Conservation (phyloP, 2,797 vertebrate genomes). For the Microctenopoma lineatum region DNA sequence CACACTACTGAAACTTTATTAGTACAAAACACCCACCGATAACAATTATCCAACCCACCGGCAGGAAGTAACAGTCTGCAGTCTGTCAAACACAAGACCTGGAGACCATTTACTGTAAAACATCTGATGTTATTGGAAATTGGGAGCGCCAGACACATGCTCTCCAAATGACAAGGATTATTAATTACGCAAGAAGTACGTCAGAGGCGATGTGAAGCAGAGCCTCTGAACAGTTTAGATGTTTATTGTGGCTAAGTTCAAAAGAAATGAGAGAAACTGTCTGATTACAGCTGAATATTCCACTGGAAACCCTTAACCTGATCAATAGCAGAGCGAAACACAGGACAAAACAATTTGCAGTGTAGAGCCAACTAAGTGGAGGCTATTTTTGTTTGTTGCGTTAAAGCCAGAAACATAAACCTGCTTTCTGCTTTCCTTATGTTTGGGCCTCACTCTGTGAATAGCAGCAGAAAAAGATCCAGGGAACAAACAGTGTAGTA, state of each 20-base stretch:
- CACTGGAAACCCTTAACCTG: conserved; percentile 16
- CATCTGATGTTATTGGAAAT: conserved; percentile 62
- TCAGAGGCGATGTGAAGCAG: conserved; percentile 52
- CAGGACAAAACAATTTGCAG: conserved; percentile 8
- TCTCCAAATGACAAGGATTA: conserved; percentile 71
- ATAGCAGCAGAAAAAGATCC: neutral
- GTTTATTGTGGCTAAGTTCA: conserved; percentile 65
- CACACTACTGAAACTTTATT: conserved; percentile 75
- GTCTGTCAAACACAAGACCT: conserved; percentile 67
- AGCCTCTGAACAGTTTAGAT: conserved; percentile 39
- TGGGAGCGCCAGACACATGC: conserved; percentile 61
- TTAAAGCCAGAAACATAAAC: conserved; percentile 2
- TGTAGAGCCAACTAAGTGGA: neutral
- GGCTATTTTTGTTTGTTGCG: neutral
- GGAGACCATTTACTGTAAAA: conserved; percentile 69
- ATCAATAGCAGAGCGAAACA: conserved; percentile 44
- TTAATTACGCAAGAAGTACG: conserved; percentile 59
- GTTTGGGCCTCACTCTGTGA: neutral
- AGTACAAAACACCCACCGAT: conserved; percentile 74
- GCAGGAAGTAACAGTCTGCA: conserved; percentile 75
- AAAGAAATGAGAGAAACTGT: conserved; percentile 50
- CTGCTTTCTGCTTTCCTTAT: neutral
- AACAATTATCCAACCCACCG: conserved; percentile 71
- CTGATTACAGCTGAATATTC: conserved; percentile 23
- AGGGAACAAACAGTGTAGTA: too few species aligned